Conservation (phyloP, 2,888 invertebrate species). For the Strigamia crassipes region DNA sequence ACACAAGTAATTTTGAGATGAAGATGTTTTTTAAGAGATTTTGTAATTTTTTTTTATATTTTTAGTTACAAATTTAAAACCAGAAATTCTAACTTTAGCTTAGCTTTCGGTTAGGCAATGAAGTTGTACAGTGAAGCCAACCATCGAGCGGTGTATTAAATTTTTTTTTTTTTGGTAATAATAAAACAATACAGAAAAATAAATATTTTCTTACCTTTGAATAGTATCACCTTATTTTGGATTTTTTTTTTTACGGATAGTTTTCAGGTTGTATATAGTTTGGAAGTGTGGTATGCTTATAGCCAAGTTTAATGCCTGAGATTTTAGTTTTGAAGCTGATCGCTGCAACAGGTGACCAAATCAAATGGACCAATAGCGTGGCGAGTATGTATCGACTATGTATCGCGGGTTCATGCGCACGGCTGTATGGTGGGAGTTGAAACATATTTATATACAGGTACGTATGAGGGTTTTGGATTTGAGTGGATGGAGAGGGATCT, state of each 20-base stretch:
- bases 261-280: neutral
- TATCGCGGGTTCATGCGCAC: neutral
- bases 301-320: slow-evolving; percentile 2
- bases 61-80: too few species aligned
- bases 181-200: too few species aligned
- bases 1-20: too few species aligned
- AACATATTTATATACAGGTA: neutral
- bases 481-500: too few species aligned
- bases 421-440: neutral
- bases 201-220: neutral
- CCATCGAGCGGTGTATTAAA: too few species aligned
- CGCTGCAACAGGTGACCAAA: slow-evolving; percentile 17
- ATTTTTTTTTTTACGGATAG: neutral
- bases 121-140: too few species aligned
- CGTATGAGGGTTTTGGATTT: too few species aligned
- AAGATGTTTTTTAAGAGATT: too few species aligned
- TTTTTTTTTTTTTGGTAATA: too few species aligned
- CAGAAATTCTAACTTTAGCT: too few species aligned
- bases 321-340: slow-evolving; percentile 15
- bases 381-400: neutral
- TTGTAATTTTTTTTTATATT: too few species aligned
- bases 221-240: neutral
- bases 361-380: neutral
- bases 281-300: neutral
- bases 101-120: too few species aligned